These are phyloP conservation scores for Lacerta viridis DNA, from an alignment of 2,797 vertebrate species.

Conservation along the genomic window DNA sequence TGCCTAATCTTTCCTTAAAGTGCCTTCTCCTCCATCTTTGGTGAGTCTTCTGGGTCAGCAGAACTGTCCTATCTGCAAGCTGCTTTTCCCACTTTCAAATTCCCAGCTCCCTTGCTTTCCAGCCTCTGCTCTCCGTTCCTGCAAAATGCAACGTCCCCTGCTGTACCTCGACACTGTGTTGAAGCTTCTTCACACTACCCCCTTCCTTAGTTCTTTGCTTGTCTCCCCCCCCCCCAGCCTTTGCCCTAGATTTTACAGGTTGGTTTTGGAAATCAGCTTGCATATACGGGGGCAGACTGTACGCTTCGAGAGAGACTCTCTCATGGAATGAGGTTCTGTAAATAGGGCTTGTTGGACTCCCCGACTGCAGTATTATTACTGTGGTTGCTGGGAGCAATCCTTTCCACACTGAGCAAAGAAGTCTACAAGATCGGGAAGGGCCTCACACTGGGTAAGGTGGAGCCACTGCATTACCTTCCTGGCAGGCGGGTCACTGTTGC, in stretches of 20 bases:
- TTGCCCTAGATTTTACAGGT: slow-evolving; percentile 13
- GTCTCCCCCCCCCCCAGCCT: background rate
- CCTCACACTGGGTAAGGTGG: no score
- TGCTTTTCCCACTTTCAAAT: background rate
- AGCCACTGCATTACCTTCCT: no score
- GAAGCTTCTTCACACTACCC: slow-evolving; percentile 1
- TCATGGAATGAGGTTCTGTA: background rate
- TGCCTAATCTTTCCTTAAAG: background rate
- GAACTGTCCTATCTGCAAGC: background rate
- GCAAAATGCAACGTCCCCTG: background rate
- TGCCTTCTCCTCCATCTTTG: background rate
- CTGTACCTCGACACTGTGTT: background rate
- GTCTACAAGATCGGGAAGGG: background rate
- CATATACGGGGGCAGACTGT: background rate
- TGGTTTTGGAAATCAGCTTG: slow-evolving; percentile 6
- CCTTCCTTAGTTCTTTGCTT: background rate
- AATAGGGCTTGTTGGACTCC: background rate
- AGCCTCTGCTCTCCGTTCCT: background rate
- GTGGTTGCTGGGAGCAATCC: background rate
- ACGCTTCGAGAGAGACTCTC: background rate
- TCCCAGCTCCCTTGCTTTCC: background rate
- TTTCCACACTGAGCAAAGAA: background rate
- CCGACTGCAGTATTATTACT: background rate
- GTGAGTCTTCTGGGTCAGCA: background rate
- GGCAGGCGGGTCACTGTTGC: no score